phyloP scores from a whole-genome alignment of 2,888 invertebrate species.

The Icerya purchasi region DNA sequence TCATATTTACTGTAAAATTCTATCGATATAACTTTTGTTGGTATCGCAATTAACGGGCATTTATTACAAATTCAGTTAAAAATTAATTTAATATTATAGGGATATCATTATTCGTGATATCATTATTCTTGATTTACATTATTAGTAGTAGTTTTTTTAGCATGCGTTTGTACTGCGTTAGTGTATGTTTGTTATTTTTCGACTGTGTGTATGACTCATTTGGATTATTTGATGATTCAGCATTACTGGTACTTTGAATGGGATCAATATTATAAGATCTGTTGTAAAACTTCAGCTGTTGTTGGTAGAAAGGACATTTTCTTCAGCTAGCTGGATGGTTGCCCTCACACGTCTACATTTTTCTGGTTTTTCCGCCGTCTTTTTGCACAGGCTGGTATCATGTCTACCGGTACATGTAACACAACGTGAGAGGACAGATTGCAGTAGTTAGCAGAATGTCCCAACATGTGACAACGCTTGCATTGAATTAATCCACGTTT shows the following conservation, averaged over 20 bases:
- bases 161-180: background rate
- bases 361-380: background rate
- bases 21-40: background rate
- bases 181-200: background rate
- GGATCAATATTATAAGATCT: background rate
- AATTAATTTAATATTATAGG: background rate
- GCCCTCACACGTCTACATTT: background rate
- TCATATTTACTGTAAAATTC: background rate
- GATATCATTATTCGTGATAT: background rate
- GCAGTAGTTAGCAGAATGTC: too few relatives aligned
- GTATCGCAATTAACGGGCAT: background rate
- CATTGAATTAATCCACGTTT: too few relatives aligned
- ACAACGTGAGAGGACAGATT: too few relatives aligned
- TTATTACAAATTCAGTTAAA: background rate
- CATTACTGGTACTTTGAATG: background rate
- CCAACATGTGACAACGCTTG: too few relatives aligned
- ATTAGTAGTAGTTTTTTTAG: background rate
- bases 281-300: background rate
- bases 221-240: background rate
- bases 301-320: background rate
- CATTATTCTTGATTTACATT: background rate
- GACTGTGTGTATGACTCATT: background rate
- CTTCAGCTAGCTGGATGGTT: background rate
- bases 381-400: too few relatives aligned
- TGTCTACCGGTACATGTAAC: too few relatives aligned